These are phyloP conservation scores for Sthenelais limicola DNA, from an alignment of 2,888 invertebrate species.

Conservation along the genomic window DNA sequence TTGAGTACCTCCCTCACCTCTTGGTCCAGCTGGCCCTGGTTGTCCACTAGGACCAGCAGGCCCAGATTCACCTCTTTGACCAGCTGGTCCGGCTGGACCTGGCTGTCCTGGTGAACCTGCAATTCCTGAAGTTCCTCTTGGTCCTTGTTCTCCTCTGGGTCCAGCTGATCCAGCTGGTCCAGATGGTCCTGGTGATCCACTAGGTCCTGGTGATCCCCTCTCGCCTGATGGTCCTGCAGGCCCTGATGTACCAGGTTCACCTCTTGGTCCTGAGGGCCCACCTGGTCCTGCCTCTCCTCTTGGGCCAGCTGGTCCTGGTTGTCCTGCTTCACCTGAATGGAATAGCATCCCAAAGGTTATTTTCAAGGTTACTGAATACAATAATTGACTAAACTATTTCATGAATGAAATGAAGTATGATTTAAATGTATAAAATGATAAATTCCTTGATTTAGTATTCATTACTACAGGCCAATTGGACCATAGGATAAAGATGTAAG, in stretches of 20 bases:
- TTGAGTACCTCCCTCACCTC: neutral
- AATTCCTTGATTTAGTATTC: too few species aligned
- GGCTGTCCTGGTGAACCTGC: slow-evolving; percentile 14
- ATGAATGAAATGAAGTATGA: too few species aligned
- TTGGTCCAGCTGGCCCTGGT: slow-evolving; percentile 24
- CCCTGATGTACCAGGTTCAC: slow-evolving; percentile 44
- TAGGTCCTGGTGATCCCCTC: slow-evolving; percentile 51
- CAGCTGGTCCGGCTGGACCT: slow-evolving; percentile 30
- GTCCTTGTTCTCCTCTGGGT: slow-evolving; percentile 31
- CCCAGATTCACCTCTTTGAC: slow-evolving; percentile 22
- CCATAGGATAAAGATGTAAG: too few species aligned
- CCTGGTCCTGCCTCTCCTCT: slow-evolving; percentile 29
- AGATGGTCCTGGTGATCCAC: slow-evolving; percentile 57
- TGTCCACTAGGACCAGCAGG: slow-evolving; percentile 28
- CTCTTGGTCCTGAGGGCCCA: slow-evolving; percentile 41
- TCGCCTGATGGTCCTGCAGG: slow-evolving; percentile 42
- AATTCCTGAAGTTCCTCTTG: slow-evolving; percentile 32
- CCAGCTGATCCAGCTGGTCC: slow-evolving; percentile 41
- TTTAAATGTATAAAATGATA: too few species aligned
- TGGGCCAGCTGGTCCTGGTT: slow-evolving; percentile 28
- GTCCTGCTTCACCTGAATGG: slow-evolving; percentile 32
- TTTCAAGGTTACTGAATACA: too few species aligned
- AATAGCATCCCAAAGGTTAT: too few species aligned
- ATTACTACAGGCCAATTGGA: too few species aligned
- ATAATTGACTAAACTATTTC: too few species aligned